Evolutionary conservation across 1,140 invertebrate genomes (phyloP), one percentile per base, ranked within the genome.

Genomic region (Drosophila littoralis): DNA sequence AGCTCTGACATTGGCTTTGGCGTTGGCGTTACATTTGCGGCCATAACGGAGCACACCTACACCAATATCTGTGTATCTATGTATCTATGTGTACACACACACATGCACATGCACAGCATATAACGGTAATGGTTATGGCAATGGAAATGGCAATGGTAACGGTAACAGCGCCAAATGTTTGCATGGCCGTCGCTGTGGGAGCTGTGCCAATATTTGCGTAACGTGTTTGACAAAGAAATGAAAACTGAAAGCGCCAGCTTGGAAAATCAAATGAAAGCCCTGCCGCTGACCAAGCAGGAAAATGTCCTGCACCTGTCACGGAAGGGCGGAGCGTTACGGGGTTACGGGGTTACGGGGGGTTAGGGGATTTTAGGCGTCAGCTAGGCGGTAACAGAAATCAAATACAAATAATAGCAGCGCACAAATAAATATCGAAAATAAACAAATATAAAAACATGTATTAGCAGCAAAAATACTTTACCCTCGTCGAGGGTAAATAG

Each of bases 151-250:
- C 22, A 74, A 74, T 48, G 50, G 82, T 68, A 84, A 75, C 74
- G 77, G 69, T 75, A 79, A 63, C 71, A 77, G 76, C 79, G 66
- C 59, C 72, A 88, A 78, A 73, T 88, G 83, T 88, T 86, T 86
- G 82, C 83, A 65, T 68, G 69, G 66, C 79, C 74, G 66, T 77
- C 84, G 79, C 84, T 74, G 73, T 83, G 84, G 82, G 84, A 88
- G 75, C 84, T 89, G 70, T 79, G 88, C 83, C 80, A 89, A 89
- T 89, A 89, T 89, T 89, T 89, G 85, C 85, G 84, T 89, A 89
- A 89, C 84, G 84, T 89, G 84, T 89, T 89, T 89, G 84, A 84
- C 84, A 89, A 89, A 89, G 84, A 89, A 89, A 89, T 89, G 85
- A 89, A 89, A 89, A 81, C 84, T 84, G 85, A 89, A 89, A 89